Evolutionary conservation across 2,888 invertebrate species (phyloP).

Genomic region (Oscheius myriophilus): DNA sequence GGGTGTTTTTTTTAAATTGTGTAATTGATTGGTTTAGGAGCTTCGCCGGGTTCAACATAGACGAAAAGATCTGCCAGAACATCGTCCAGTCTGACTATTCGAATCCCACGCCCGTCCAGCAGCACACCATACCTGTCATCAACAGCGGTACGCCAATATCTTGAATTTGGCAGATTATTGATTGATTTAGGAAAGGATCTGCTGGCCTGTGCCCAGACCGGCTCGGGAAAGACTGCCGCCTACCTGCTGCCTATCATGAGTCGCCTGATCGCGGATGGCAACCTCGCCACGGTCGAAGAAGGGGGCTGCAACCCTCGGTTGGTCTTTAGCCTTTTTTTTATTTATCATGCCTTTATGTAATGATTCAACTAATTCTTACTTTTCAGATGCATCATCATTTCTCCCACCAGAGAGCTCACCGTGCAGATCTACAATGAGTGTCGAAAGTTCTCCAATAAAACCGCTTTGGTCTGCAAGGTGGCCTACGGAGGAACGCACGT

Average conservation of each 20-base stretch:
- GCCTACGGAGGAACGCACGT: constrained; percentile 49
- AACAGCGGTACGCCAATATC: constrained; percentile 68
- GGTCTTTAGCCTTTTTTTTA: background rate
- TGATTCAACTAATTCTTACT: background rate
- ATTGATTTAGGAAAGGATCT: constrained; percentile 76
- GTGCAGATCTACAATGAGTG: constrained; percentile 88
- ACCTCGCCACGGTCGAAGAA: constrained; percentile 91
- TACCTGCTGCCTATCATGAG: constrained; percentile 63
- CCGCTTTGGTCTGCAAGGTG: constrained; percentile 40
- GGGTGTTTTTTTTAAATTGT: constrained; percentile 79
- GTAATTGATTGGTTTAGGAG: constrained; percentile 13
- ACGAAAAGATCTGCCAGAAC: background rate
- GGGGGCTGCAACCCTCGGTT: constrained; percentile 76
- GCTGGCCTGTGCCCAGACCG: constrained; percentile 98
- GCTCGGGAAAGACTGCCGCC: constrained; percentile 88
- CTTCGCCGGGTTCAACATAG: constrained; percentile 6
- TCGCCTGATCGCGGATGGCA: constrained; percentile 33
- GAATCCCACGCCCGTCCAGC: constrained; percentile 93
- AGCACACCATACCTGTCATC: constrained; percentile 87
- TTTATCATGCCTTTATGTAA: background rate
- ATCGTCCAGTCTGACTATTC: constrained; percentile 82
- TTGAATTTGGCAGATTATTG: too few species aligned
- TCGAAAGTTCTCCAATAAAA: constrained; percentile 79
- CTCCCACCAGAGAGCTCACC: constrained; percentile 90
- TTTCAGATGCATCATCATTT: constrained; percentile 76